Evolutionary conservation across 2,113 vertebrate species (phyloP), one percentile per base, ranked within the genome.

Genomic region (Onychostoma macrolepis): DNA sequence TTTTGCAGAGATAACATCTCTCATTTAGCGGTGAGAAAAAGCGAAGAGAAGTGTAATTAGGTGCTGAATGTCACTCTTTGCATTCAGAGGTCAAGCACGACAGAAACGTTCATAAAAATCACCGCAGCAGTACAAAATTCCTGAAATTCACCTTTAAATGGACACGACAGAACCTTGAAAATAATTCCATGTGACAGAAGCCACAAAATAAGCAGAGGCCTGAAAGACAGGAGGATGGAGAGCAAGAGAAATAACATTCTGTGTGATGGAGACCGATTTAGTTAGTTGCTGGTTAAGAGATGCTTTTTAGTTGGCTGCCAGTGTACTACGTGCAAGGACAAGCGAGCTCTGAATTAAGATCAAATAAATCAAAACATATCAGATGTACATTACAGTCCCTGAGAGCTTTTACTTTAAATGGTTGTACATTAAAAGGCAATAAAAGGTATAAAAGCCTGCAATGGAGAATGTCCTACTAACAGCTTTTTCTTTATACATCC

Each of bases 41-140:
- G 53, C 71, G 41, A 65, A 75, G 33, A 84, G 74, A 74, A 75
- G 76, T 80, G 74, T 79, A 80, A 88, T 84, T 86, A 69, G 56
- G 26, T 5, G 65, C 38, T 69, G 50, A 87, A 85, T 61, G 79
- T 26, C 53, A 4, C 21, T 80, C 63, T 65, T 4, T 24, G 1
- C 67, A 72, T 74, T 75, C 79, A 24, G 28, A 67, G 56, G 61
- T 81, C 65, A 72, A 58, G 19, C 26, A 24, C 0, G 38, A 72
- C 48, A 28, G 33, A 78, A 33, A 63, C n/a, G 24, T 7, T 80
- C 21, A 24, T 11, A 4, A 61, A 2, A 21, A n/a, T 4, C 30
- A n/a, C 19, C 21, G 19, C 0, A 58, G 77, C 77, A 8, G 17
- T 24, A 5, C 30, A 53, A 77, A 76, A 56, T 24, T 75, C 56